Base-by-base conservation (phyloP, 2,888 invertebrate genomes). In the Drosophila melanocephala region DNA sequence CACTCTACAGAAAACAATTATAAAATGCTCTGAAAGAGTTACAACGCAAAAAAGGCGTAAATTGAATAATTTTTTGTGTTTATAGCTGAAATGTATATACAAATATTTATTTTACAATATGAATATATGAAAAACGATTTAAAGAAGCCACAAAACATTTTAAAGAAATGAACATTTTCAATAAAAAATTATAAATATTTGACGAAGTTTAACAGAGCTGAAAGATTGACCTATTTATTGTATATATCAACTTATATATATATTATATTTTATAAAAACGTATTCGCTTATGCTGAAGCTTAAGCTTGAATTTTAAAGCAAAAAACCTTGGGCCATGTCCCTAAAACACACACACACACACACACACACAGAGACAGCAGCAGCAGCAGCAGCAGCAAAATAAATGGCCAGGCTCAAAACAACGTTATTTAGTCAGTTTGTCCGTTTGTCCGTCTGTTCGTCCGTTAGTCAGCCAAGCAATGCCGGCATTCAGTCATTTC, bases 401-500 rank as follows among this genome's bases (percentile, higher is more conserved):
- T 64, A 74, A 72, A 78, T 66, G 71, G 73, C 58, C 52, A 19
- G 39, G 53, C 47, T 22, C 30, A 47, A 44, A 59, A 33, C 60
- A 62, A 39, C 58, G 62, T 28, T 50, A 37, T 56, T 75, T 52
- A 68, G 61, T 55, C 69, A 60, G 60, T 33, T 42, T 52, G 73
- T 56, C 64, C 35, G 42, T 57, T 3, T 22, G 52, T 50, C 68
- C 33, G 60, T 42, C 47, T 37, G 56, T 60, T 44, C 22, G 22
- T 22, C 7, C 71, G 67, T 65, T 52, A 72, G 67, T 55, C 67
- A 71, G 56, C 67, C 65, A 68, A 51, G 68, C 66, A 70, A 57
- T 78, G 72, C 64, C 42, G 76, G 66, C 75, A 79, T 77, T 79
- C 77, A 77, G 71, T 85, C 85, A 83, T 71, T 85, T 69, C 77